A percentile compares a stretch with the other conserved stretches of the same genome.
These are phyloP conservation scores for Ethmia dodecea DNA, from an alignment of 2,888 invertebrate genomes.

Conservation along the genomic window DNA sequence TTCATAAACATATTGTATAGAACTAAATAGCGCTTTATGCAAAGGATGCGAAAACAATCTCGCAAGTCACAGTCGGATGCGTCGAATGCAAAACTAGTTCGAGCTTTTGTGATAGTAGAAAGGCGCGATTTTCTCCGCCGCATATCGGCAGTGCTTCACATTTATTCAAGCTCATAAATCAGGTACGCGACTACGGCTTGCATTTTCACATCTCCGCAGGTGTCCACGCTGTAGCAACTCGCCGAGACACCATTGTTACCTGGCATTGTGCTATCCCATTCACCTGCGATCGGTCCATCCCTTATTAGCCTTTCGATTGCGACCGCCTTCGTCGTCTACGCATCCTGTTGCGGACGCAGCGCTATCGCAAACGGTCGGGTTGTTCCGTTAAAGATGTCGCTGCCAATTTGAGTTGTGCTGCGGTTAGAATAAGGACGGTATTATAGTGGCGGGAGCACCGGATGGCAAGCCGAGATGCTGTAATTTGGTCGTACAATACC, in stretches of 20 bases:
- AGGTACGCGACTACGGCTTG: slow-evolving; percentile 25
- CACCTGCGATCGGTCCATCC: slow-evolving; percentile 54
- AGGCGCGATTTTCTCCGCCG: slow-evolving; percentile 53
- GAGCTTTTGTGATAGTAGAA: slow-evolving; percentile 23
- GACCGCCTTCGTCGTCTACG: slow-evolving; percentile 20
- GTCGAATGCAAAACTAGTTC: slow-evolving; percentile 21
- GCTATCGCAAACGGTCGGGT: too few species aligned
- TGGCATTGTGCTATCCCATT: slow-evolving; percentile 40
- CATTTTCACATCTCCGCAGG: slow-evolving; percentile 47
- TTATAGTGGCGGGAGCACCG: slow-evolving; percentile 29
- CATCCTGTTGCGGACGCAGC: too few species aligned
- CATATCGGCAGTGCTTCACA: slow-evolving; percentile 33
- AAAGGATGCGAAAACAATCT: slow-evolving; percentile 9
- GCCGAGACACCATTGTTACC: slow-evolving; percentile 40
- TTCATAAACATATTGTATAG: slow-evolving; percentile 20
- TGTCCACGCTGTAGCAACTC: slow-evolving; percentile 42
- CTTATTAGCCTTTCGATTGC: slow-evolving; percentile 45
- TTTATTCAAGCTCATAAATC: slow-evolving; percentile 55
- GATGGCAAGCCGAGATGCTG: slow-evolving; percentile 72
- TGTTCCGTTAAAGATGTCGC: neutral
- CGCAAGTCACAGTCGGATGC: slow-evolving; percentile 3
- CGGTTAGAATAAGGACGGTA: neutral
- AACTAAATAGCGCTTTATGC: slow-evolving; percentile 4
- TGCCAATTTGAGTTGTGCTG: too few species aligned
- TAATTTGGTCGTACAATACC: slow-evolving; percentile 71